phyloP scores from a whole-genome alignment of 2,888 invertebrate species.

The Pammene aurita region DNA sequence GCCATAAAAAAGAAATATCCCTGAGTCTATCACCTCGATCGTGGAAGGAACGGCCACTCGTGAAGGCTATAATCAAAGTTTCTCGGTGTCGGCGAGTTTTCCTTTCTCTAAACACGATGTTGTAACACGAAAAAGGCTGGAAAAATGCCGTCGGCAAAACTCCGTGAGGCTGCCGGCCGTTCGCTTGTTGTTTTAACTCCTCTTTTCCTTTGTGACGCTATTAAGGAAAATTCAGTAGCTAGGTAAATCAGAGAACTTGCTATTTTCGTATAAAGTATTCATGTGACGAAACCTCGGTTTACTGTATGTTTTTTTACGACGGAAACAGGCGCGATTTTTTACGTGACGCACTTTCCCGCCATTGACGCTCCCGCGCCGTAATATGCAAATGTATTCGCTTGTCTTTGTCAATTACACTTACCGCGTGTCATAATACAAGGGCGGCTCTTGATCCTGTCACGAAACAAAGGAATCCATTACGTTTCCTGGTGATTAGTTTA shows the following conservation, averaged over 20 bases:
- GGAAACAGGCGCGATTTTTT: constrained; percentile 47
- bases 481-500: constrained; percentile 30
- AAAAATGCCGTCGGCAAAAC: constrained; percentile 75
- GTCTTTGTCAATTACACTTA: constrained; percentile 41
- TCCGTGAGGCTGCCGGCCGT: constrained; percentile 62
- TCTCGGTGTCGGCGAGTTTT: constrained; percentile 78
- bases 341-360: constrained; percentile 43
- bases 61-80: constrained; percentile 82
- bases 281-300: constrained; percentile 43
- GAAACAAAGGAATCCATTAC: constrained; percentile 32
- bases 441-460: constrained; percentile 32
- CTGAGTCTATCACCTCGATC: constrained; percentile 78
- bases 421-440: constrained; percentile 38
- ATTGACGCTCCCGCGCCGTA: constrained; percentile 31
- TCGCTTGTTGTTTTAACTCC: constrained; percentile 73
- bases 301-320: constrained; percentile 47
- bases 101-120: constrained; percentile 81
- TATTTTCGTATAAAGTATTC: constrained; percentile 52
- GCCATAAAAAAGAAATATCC: constrained; percentile 79
- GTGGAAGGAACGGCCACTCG: constrained; percentile 75
- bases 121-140: constrained; percentile 81
- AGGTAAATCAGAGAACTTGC: constrained; percentile 59
- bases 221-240: constrained; percentile 67
- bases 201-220: constrained; percentile 65
- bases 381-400: constrained; percentile 41